Percentiles rank a stretch among this genome's conserved stretches.
These are phyloP conservation scores for Microctenopoma lineatum DNA, from an alignment of 2,797 vertebrate genomes.

Conservation along the genomic window DNA sequence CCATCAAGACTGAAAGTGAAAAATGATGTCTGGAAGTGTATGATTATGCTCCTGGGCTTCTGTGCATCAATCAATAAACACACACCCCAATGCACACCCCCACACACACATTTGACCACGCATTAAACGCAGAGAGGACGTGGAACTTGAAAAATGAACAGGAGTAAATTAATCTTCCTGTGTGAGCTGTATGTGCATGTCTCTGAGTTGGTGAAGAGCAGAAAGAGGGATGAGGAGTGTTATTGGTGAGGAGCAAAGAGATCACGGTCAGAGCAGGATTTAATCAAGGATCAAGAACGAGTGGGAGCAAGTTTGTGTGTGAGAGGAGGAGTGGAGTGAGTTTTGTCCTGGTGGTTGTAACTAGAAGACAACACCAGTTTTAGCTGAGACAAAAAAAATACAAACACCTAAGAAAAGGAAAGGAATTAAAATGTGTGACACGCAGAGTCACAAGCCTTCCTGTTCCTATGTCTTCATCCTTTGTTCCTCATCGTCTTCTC, in stretches of 20 bases:
- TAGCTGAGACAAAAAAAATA: slow-evolving; percentile 1
- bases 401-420: slow-evolving; percentile 22
- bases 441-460: slow-evolving; percentile 18
- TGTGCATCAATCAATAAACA: slow-evolving; percentile 72
- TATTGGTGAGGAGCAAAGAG: slow-evolving; percentile 66
- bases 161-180: slow-evolving; percentile 74
- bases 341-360: slow-evolving; percentile 26
- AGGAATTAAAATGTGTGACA: slow-evolving; percentile 24
- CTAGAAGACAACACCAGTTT: slow-evolving; percentile 25
- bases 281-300: slow-evolving; percentile 70
- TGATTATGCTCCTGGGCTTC: slow-evolving; percentile 75
- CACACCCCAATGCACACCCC: slow-evolving; percentile 38
- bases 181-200: slow-evolving; percentile 41
- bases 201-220: slow-evolving; percentile 31
- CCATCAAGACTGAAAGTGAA: slow-evolving; percentile 77
- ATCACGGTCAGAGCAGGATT: slow-evolving; percentile 69
- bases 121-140: slow-evolving; percentile 64
- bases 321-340: slow-evolving; percentile 5
- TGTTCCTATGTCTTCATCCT: slow-evolving; percentile 31
- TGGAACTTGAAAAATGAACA: slow-evolving; percentile 78
- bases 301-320: slow-evolving; percentile 40
- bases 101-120: slow-evolving; percentile 48
- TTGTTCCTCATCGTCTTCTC: slow-evolving; percentile 17
- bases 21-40: slow-evolving; percentile 79
- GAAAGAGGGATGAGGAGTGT: slow-evolving; percentile 59